phyloP scores from a whole-genome alignment of 1,140 invertebrate genomes.

The Trichonephila inaurata region DNA sequence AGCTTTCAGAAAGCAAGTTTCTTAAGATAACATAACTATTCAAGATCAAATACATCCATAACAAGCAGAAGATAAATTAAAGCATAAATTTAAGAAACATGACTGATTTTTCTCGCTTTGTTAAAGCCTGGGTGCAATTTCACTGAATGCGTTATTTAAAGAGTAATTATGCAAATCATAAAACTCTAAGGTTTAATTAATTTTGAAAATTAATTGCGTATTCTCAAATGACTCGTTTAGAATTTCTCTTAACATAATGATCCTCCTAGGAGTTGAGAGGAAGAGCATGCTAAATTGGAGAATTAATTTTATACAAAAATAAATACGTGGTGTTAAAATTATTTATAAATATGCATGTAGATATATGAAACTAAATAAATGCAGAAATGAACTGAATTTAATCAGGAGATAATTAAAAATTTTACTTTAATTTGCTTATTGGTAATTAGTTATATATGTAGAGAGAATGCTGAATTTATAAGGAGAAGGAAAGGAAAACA shows the following conservation, averaged over 20 bases:
- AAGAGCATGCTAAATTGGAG: background rate
- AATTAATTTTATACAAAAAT: background rate
- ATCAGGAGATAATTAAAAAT: too few relatives aligned
- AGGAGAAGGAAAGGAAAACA: too few relatives aligned
- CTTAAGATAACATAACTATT: too few relatives aligned
- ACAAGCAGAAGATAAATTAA: background rate
- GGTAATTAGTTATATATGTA: too few relatives aligned
- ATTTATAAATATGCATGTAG: too few relatives aligned
- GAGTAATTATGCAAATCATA: conserved; percentile 13
- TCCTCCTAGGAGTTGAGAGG: background rate
- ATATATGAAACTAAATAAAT: too few relatives aligned
- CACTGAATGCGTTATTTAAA: background rate
- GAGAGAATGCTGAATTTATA: too few relatives aligned
- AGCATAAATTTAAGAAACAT: background rate
- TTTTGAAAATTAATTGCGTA: background rate
- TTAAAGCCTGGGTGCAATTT: background rate
- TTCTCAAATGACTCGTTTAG: background rate
- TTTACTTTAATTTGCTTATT: too few relatives aligned
- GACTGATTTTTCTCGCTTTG: background rate
- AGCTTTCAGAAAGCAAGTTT: too few relatives aligned
- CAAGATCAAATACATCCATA: too few relatives aligned
- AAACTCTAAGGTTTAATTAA: background rate
- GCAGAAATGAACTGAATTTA: too few relatives aligned
- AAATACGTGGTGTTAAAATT: too few relatives aligned
- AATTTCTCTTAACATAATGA: background rate